Base-by-base conservation (phyloP, 2,888 invertebrate genomes). In the Abrostola triplasia region DNA sequence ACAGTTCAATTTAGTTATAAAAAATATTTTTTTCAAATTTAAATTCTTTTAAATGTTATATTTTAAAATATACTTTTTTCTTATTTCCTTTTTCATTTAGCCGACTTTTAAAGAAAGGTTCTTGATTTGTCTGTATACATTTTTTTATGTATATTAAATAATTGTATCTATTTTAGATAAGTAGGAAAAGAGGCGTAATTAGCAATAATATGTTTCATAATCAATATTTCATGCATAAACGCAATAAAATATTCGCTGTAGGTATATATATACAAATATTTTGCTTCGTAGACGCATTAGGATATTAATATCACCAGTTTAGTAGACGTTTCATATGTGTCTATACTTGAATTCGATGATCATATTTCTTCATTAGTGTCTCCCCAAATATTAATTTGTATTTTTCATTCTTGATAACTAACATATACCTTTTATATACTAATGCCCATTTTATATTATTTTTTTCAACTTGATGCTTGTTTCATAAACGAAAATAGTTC, bases 341-440 rank as follows among this genome's bases (percentile, higher is more conserved):
- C 40, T 58, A 49, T 40, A 36, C 36, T 10, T 36, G 67, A 80
- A 83, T 83, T 52, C 59, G 56, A 55, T 82, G 76, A 82, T 67
- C 77, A 77, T 10, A 62, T 77, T 84, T 82, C 76, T 74, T 59
- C 70, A 75, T 77, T 72, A 64, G 76, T 80, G 81, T 76, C 73
- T 67, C 13, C 24, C 0, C n/a, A n/a, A n/a, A n/a, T n/a, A n/a
- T n/a, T n/a, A n/a, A n/a, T n/a, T n/a, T n/a, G n/a, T n/a, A n/a
- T n/a, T n/a, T n/a, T n/a, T n/a, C n/a, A n/a, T n/a, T n/a, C n/a
- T n/a, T n/a, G n/a, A n/a, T n/a, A n/a, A n/a, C n/a, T n/a, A n/a
- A n/a, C n/a, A n/a, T n/a, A n/a, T n/a, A n/a, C n/a, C n/a, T n/a
- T n/a, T n/a, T n/a, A n/a, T n/a, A n/a, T n/a, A n/a, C n/a, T n/a